A percentile compares a stretch with the other conserved stretches of the same genome.
These are phyloP conservation scores for Conus canariensis DNA, from an alignment of 2,888 invertebrate genomes.

Conservation along the genomic window DNA sequence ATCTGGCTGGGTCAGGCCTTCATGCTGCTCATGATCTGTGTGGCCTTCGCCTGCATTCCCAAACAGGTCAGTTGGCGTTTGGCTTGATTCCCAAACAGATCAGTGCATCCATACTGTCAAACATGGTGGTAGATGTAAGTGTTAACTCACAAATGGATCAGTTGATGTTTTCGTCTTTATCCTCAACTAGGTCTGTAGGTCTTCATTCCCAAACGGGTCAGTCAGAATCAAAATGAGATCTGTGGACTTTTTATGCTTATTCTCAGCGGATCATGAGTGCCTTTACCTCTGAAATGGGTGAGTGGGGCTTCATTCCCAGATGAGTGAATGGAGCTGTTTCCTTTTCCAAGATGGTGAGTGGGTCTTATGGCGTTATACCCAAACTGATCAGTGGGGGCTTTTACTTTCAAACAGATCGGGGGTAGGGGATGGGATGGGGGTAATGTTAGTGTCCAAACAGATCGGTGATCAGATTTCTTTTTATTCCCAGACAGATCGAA, in stretches of 20 bases:
- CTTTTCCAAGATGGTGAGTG: too few species aligned
- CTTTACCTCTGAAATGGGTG: too few species aligned
- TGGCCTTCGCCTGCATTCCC: slow-evolving; percentile 66
- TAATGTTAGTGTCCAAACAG: too few species aligned
- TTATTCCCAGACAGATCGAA: too few species aligned
- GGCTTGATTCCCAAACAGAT: slow-evolving; percentile 57
- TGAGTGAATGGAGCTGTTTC: too few species aligned
- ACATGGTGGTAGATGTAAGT: neutral
- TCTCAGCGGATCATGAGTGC: too few species aligned
- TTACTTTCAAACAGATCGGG: too few species aligned
- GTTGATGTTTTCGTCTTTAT: neutral
- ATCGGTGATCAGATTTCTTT: too few species aligned
- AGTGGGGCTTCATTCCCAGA: neutral
- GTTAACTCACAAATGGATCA: neutral
- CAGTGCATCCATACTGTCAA: neutral
- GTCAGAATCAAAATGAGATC: neutral
- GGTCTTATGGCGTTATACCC: too few species aligned
- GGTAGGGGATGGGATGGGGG: too few species aligned
- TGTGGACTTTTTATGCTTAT: too few species aligned
- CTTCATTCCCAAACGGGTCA: neutral
- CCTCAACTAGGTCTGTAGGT: neutral
- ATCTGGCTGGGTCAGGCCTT: slow-evolving; percentile 68
- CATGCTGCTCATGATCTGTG: slow-evolving; percentile 66
- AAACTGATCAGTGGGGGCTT: too few species aligned
- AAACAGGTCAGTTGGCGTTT: slow-evolving; percentile 55